Evolutionary conservation across 2,797 vertebrate species (phyloP), one percentile per base, ranked within the genome.

Genomic region (Mus caroli): DNA sequence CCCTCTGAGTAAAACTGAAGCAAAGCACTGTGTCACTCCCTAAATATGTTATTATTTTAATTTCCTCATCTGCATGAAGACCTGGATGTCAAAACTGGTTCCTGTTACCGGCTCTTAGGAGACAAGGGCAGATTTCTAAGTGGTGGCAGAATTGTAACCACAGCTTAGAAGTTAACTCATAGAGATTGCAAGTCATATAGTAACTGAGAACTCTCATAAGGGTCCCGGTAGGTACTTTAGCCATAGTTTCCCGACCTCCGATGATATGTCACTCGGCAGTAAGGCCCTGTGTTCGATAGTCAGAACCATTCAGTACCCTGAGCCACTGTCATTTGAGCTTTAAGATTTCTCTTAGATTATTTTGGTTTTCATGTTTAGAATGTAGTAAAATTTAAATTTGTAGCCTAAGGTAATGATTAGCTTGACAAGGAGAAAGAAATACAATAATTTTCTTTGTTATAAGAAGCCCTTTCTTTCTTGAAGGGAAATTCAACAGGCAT

Each of bases 401-500:
- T 73, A 87, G 76, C 52, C 28, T 69, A 83, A 96, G 50, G 91
- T 83, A 62, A 92, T 94, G 91, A 79, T 75, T 93, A 86, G 62
- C 77, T 90, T 93, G 82, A 83, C 58, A 78, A 5, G 6, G 11
- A 34, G 82, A 90, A 94, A 96, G 90, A 96, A 96, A 96, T 12
- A 28, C 20, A 87, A 73, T n/a, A 19, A 78, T 94, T 93, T 89
- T 84, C 62, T 96, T 96, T 96, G 92, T 94, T 94, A 78, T n/a
- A 93, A 96, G 71, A 97, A 94, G 50, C 75, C 40, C 78, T 79
- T 90, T 97, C 93, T 97, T 93, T 96, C 67, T 97, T 94, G 91
- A 96, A 97, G 95, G 84, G 96, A 97, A 97, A 97, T 91, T 94
- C 94, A 93, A 54, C 50, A 82, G 82, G 87, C 83, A 94, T 17